Evolutionary conservation across 1,140 invertebrate genomes (phyloP).

Genomic region (Heliconius nattereri): DNA sequence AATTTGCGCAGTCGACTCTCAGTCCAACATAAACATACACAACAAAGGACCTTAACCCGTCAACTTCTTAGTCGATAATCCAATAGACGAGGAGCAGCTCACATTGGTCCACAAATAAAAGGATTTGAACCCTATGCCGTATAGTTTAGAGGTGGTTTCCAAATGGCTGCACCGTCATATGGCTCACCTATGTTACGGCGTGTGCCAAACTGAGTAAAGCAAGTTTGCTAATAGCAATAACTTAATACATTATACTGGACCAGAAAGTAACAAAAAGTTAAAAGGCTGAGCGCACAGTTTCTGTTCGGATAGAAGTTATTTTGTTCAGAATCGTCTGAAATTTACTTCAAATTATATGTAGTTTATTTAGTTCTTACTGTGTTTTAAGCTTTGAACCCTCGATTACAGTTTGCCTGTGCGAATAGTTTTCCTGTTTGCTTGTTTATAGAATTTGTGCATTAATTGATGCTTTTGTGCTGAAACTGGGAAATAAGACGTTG

Average conservation of each 20-base stretch:
- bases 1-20: conserved; percentile 48
- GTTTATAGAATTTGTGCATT: background rate
- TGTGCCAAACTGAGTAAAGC: conserved; percentile 43
- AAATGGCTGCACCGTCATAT: conserved; percentile 15
- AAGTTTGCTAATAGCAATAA: conserved; percentile 50
- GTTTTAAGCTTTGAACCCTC: background rate
- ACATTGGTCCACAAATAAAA: background rate
- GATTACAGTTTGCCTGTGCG: background rate
- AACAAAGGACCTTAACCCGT: conserved; percentile 36
- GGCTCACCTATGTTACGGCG: conserved; percentile 39
- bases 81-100: conserved; percentile 17
- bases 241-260: conserved; percentile 48
- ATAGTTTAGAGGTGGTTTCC: conserved; percentile 36
- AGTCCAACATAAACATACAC: conserved; percentile 26
- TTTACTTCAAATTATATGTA: conserved; percentile 31
- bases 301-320: conserved; percentile 28
- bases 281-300: conserved; percentile 41
- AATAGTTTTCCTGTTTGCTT: background rate
- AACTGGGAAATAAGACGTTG: background rate
- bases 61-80: conserved; percentile 35
- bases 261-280: conserved; percentile 45
- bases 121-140: conserved; percentile 15
- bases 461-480: background rate
- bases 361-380: conserved; percentile 10
- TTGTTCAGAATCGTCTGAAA: conserved; percentile 36